A percentile compares a stretch with the other conserved stretches of the same genome.
Conservation (phyloP, 2,113 vertebrate species). For the Eublepharis macularius region DNA sequence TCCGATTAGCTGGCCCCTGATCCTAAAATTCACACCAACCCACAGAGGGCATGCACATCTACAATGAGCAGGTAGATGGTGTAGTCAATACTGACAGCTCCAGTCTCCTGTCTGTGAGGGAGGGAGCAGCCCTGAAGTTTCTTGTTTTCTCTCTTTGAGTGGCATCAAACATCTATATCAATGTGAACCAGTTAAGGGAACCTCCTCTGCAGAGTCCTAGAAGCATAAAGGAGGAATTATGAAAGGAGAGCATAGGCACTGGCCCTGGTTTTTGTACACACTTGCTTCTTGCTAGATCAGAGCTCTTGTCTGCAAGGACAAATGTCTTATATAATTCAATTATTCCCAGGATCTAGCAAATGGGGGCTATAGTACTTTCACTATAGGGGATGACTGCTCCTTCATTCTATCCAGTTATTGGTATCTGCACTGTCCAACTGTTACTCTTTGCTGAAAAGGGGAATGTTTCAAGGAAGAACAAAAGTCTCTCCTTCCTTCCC, state of each 20-base stretch:
- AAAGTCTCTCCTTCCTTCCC: not conserved
- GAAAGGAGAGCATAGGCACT: too few species aligned
- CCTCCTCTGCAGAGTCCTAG: not conserved
- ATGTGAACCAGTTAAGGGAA: not conserved
- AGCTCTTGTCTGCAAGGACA: not conserved
- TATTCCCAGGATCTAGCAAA: not conserved
- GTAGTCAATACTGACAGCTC: too few species aligned
- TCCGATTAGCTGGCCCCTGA: not conserved
- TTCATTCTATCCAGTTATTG: not conserved
- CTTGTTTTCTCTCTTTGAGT: not conserved
- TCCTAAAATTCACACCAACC: not conserved
- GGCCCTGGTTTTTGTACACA: not conserved
- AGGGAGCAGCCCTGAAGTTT: not conserved
- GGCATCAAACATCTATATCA: too few species aligned
- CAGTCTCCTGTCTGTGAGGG: not conserved
- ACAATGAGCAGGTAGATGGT: not conserved
- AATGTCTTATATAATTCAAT: not conserved
- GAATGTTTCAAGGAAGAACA: not conserved
- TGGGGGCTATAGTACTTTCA: not conserved
- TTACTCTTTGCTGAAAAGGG: not conserved
- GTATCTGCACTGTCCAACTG: not conserved
- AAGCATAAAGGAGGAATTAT: not conserved
- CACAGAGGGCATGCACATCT: not conserved
- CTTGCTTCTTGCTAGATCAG: not conserved
- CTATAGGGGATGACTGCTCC: not conserved